Conservation (phyloP, 2,888 invertebrate species). For the Spialia ferax region DNA sequence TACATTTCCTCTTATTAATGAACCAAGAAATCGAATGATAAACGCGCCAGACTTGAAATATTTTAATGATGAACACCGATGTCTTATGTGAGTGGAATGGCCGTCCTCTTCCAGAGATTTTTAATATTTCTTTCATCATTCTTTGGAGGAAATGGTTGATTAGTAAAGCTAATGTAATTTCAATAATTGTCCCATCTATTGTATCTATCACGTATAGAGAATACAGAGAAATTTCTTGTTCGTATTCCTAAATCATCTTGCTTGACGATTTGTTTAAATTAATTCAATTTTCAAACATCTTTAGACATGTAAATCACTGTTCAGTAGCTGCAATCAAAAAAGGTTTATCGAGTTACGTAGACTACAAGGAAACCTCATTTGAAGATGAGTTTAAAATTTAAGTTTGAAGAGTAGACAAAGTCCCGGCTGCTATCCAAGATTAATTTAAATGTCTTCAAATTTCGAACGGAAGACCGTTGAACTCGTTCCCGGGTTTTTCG, state of each 20-base stretch:
- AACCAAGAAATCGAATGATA: conserved; percentile 47
- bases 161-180: too few relatives aligned
- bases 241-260: too few relatives aligned
- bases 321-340: too few relatives aligned
- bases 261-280: too few relatives aligned
- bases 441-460: conserved; percentile 19
- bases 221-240: too few relatives aligned
- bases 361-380: too few relatives aligned
- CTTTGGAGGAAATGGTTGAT: neutral
- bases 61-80: conserved; percentile 52
- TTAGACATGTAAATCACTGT: too few relatives aligned
- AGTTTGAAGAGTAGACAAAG: neutral
- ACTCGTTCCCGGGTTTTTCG: conserved; percentile 24
- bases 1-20: conserved; percentile 41
- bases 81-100: conserved; percentile 23
- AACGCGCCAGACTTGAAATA: conserved; percentile 47
- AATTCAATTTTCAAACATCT: too few relatives aligned
- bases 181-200: too few relatives aligned
- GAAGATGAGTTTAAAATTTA: neutral
- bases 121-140: neutral
- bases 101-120: conserved; percentile 1
- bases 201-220: too few relatives aligned
- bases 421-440: neutral
- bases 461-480: conserved; percentile 35
- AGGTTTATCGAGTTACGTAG: too few relatives aligned